Evolutionary conservation across 2,888 invertebrate species (phyloP).

Genomic region (Tricholauxania praeusta): DNA sequence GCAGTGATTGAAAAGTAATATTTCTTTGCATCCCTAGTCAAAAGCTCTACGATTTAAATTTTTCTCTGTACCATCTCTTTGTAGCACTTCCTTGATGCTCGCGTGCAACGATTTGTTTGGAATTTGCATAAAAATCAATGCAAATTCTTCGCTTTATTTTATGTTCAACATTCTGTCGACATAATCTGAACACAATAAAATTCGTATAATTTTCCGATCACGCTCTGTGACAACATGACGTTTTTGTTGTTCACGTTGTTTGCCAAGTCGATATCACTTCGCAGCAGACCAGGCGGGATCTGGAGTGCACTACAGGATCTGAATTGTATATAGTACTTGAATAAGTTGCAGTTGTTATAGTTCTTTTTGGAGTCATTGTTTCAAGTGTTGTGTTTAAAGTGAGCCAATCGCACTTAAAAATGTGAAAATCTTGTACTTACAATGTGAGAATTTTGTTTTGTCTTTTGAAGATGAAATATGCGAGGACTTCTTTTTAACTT

Average conservation of each 20-base stretch:
- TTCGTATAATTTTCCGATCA: slow-evolving; percentile 37
- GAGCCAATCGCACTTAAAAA: slow-evolving; percentile 31
- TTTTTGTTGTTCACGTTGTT: too few relatives aligned
- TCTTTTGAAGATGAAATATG: too few relatives aligned
- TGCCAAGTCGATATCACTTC: too few relatives aligned
- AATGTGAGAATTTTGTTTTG: too few relatives aligned
- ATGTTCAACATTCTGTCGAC: slow-evolving; percentile 36
- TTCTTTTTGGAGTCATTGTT: neutral
- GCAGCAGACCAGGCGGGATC: too few relatives aligned
- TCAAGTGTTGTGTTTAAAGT: slow-evolving; percentile 31
- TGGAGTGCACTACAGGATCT: too few relatives aligned
- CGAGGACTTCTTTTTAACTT: too few relatives aligned
- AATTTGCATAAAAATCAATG: slow-evolving; percentile 37
- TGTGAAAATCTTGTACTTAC: neutral
- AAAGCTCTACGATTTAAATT: too few relatives aligned
- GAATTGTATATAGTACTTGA: too few relatives aligned
- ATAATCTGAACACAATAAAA: slow-evolving; percentile 37
- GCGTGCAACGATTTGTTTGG: slow-evolving; percentile 38
- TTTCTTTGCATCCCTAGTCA: too few relatives aligned
- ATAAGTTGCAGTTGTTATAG: neutral
- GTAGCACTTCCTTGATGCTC: slow-evolving; percentile 23
- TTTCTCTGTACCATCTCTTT: neutral
- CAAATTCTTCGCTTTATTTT: slow-evolving; percentile 30
- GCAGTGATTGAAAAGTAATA: too few relatives aligned
- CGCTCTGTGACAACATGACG: slow-evolving; percentile 29